A percentile compares a stretch with the other conserved stretches of the same genome.
These are phyloP conservation scores for Digitonthophagus gazella DNA, from an alignment of 2,888 invertebrate genomes.

Conservation along the genomic window DNA sequence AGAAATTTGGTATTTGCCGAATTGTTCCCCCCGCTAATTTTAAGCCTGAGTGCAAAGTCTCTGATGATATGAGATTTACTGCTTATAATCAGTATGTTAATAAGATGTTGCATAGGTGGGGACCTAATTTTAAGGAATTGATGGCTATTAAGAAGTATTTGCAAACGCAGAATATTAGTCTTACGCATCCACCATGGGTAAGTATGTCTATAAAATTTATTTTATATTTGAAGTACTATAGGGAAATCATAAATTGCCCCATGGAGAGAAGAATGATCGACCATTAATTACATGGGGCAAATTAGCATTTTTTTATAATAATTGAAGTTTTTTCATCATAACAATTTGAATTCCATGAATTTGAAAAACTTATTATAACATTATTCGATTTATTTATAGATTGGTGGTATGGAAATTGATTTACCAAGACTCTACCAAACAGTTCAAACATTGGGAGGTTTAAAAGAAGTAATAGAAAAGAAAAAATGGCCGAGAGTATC, in stretches of 20 bases:
- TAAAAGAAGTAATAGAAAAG: conserved; percentile 82
- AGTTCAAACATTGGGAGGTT: conserved; percentile 81
- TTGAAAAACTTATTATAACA: no score
- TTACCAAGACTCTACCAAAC: conserved; percentile 80
- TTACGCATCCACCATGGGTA: conserved; percentile 77
- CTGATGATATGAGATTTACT: conserved; percentile 82
- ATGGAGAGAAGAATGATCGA: neutral
- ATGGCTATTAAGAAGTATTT: conserved; percentile 82
- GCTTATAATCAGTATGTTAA: conserved; percentile 89
- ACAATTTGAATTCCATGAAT: no score
- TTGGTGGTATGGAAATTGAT: conserved; percentile 90
- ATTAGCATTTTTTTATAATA: no score
- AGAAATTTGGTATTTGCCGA: conserved; percentile 81
- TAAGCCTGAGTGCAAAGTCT: conserved; percentile 76
- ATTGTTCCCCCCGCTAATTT: conserved; percentile 81
- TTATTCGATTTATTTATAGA: conserved; percentile 52
- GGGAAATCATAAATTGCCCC: no score
- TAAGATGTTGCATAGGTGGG: conserved; percentile 85
- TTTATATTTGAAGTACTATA: conserved; percentile 2
- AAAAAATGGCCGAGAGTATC: conserved; percentile 87
- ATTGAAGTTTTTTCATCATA: no score
- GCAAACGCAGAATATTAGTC: conserved; percentile 70
- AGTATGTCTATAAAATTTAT: conserved; percentile 38
- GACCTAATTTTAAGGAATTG: conserved; percentile 79
- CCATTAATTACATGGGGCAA: no score